Evolutionary conservation across 2,797 vertebrate genomes (phyloP), one percentile per base, ranked within the genome.

Genomic region (Lophotriccus pileatus): DNA sequence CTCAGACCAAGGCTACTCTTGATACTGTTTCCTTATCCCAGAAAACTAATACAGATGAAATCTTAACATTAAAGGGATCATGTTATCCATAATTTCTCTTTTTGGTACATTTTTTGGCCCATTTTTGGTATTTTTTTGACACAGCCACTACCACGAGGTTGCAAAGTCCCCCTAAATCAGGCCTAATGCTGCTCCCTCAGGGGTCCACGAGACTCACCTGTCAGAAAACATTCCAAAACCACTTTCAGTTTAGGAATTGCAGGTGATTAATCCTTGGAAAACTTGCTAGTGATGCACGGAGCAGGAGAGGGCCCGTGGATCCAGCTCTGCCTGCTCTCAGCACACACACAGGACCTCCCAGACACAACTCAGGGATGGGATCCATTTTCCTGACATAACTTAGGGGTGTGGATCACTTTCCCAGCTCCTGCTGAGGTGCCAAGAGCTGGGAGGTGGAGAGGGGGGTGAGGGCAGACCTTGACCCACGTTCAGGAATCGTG

Each of bases 131-230:
- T 20, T 60, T 28, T 28, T 39, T 22, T 20, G 32, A 5, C 30
- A 17, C 20, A 10, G 16, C 30, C 67, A 6, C 30, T 34, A 8
- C 27, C 14, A 1, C 6, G 3, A 7, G 1, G 28, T 41, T 20
- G 52, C 2, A 0, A 11, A 2, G 3, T 10, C 41, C 27, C 3
- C 12, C 27, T 6, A 7, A 7, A 14, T 2, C 0, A 6, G 41
- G 25, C 27, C 52, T 28, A 13, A 13, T 25, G 74, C 50, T 32
- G 62, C 39, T 4, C 10, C 43, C 46, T 53, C 20, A 3, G 36
- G 16, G 34, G 24, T 13, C 36, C 3, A 0, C 0, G 13, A 5
- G 32, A 16, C 28, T 19, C 17, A 2, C 20, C 21, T 3, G 6
- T 32, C 4, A 17, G 22, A 12, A 37, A 39, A 19, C 34, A 10